Conservation (phyloP, 2,797 vertebrate genomes). For the Rousettus madagascariensis region DNA sequence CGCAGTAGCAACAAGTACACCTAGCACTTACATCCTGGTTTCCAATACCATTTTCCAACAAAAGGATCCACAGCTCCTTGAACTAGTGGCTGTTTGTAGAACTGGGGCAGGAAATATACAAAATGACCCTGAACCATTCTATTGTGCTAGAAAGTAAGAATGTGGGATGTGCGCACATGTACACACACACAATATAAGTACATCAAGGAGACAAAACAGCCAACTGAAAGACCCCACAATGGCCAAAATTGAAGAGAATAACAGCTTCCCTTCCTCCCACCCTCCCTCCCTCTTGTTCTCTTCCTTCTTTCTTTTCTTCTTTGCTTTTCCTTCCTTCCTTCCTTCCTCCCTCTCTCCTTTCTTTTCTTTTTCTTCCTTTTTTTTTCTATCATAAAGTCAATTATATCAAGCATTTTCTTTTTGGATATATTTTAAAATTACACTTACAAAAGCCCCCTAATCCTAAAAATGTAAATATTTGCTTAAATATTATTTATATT, state of each 20-base stretch:
- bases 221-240: not conserved
- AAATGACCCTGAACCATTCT: not conserved
- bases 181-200: not conserved
- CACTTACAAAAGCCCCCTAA: not conserved
- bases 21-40: not conserved
- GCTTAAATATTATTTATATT: conserved; percentile 17
- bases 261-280: too few relatives aligned
- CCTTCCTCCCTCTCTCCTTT: too few relatives aligned
- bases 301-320: too few relatives aligned
- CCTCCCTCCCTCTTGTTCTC: not conserved
- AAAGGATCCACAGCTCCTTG: not conserved
- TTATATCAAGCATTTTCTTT: not conserved
- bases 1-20: not conserved
- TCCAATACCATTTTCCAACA: not conserved
- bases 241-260: not conserved
- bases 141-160: not conserved
- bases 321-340: too few relatives aligned
- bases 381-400: not conserved
- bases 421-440: not conserved
- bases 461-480: not conserved
- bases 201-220: not conserved
- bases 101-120: not conserved
- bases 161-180: too few relatives aligned
- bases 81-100: not conserved
- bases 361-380: not conserved